Conservation (phyloP, 2,888 invertebrate genomes). For the Linnaemya vulpina region DNA sequence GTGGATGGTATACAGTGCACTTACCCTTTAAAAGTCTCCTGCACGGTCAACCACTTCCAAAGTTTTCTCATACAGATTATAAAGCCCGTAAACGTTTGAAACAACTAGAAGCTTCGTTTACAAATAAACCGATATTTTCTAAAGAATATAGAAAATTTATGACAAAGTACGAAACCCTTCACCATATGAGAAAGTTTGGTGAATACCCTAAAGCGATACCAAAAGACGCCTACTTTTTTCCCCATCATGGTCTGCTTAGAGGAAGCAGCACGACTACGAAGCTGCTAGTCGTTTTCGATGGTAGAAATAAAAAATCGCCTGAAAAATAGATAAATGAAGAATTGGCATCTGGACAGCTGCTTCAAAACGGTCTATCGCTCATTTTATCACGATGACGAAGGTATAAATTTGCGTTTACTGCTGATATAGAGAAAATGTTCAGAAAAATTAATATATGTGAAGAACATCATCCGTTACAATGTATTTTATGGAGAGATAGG, state of each 20-base stretch:
- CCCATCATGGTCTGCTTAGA: conserved; percentile 42
- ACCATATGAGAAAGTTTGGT: conserved; percentile 44
- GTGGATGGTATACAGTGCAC: conserved; percentile 36
- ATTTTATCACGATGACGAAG: conserved; percentile 43
- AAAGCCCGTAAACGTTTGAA: conserved; percentile 44
- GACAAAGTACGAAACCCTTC: conserved; percentile 38
- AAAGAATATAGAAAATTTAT: conserved; percentile 42
- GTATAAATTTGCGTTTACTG: conserved; percentile 37
- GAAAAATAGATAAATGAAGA: conserved; percentile 44
- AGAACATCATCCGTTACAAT: conserved; percentile 44
- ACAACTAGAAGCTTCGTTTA: conserved; percentile 49
- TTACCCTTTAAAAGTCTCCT: conserved; percentile 53
- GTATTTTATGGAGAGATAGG: conserved; percentile 39
- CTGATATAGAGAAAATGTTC: conserved; percentile 61
- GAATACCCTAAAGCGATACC: too few species aligned
- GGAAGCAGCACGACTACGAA: conserved; percentile 57
- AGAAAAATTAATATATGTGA: conserved; percentile 40
- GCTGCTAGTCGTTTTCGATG: conserved; percentile 40
- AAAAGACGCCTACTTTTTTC: conserved; percentile 41
- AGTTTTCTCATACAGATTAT: conserved; percentile 42
- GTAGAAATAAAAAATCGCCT: conserved; percentile 16
- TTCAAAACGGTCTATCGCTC: conserved; percentile 46
- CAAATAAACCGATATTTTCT: conserved; percentile 22
- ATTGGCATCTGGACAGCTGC: conserved; percentile 36
- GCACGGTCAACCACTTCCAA: conserved; percentile 12